A percentile compares a stretch with the other conserved stretches of the same genome.
phyloP scores from a whole-genome alignment of 2,888 invertebrate species.

The Nymphalis polychloros region DNA sequence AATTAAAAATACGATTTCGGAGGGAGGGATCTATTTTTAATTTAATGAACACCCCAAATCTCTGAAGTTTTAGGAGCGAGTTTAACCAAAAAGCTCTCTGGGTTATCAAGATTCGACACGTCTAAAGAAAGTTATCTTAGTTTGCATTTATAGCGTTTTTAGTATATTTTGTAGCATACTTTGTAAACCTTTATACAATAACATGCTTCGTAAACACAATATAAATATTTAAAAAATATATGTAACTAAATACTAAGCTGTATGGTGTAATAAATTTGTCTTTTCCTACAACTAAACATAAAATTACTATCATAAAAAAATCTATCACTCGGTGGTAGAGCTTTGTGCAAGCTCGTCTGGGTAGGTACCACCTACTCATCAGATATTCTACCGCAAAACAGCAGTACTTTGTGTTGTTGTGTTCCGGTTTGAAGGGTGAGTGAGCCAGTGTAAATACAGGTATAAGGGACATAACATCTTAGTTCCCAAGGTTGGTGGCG shows the following conservation, averaged over 20 bases:
- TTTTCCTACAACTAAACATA: not conserved
- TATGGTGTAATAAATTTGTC: not conserved
- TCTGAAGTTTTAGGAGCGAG: slow-evolving; percentile 14
- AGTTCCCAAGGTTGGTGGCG: too few relatives aligned
- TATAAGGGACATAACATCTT: too few relatives aligned
- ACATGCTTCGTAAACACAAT: not conserved
- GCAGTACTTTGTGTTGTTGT: too few relatives aligned
- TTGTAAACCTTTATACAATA: not conserved
- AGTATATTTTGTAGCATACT: not conserved
- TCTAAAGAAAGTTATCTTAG: slow-evolving; percentile 3
- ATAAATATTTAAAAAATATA: not conserved
- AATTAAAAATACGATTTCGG: slow-evolving; percentile 19
- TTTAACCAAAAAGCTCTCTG: slow-evolving; percentile 15
- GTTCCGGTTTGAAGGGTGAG: too few relatives aligned
- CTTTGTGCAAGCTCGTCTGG: too few relatives aligned
- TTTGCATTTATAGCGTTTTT: not conserved
- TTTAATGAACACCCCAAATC: slow-evolving; percentile 26
- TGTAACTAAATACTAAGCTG: not conserved
- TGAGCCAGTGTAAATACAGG: too few relatives aligned
- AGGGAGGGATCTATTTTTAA: slow-evolving; percentile 35
- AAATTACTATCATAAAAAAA: not conserved
- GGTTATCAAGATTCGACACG: slow-evolving; percentile 1
- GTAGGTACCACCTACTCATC: too few relatives aligned
- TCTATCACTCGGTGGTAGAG: too few relatives aligned
- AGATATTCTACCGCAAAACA: too few relatives aligned